Percentiles rank a stretch among this genome's conserved stretches.
Conservation (phyloP, 1,140 invertebrate genomes). For the Lepidurus couesii region DNA sequence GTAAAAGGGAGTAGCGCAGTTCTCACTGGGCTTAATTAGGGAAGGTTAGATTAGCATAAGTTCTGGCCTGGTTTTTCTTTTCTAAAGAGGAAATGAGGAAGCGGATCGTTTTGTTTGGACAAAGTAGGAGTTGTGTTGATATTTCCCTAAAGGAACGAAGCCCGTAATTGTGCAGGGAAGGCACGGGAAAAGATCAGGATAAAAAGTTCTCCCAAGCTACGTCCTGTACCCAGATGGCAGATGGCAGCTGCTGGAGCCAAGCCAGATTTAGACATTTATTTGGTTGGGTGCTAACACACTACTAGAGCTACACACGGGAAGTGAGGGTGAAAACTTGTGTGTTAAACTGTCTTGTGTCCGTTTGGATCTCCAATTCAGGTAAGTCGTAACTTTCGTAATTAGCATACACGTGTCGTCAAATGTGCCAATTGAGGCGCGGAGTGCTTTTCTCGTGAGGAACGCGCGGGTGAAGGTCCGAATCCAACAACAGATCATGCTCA, state of each 20-base stretch:
- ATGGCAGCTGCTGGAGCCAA: slow-evolving; percentile 20
- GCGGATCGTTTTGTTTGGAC: not conserved
- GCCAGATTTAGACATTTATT: slow-evolving; percentile 22
- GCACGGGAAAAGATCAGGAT: not conserved
- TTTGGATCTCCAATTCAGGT: not conserved
- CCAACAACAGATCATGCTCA: slow-evolving; percentile 10
- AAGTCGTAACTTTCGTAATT: slow-evolving; percentile 5
- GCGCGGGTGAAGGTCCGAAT: slow-evolving; percentile 20
- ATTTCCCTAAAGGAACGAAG: not conserved
- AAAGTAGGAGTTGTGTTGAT: slow-evolving; percentile 10
- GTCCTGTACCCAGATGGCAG: slow-evolving; percentile 9
- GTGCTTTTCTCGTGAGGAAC: slow-evolving; percentile 10
- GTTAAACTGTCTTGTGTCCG: not conserved
- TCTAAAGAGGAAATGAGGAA: not conserved
- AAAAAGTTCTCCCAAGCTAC: slow-evolving; percentile 8
- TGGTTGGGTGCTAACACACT: slow-evolving; percentile 18
- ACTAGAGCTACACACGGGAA: slow-evolving; percentile 15
- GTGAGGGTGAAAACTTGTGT: slow-evolving; percentile 17
- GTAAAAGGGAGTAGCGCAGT: not conserved
- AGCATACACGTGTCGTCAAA: not conserved
- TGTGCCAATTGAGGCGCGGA: slow-evolving; percentile 3
- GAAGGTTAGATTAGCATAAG: not conserved
- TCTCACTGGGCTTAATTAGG: not conserved
- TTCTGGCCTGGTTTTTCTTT: not conserved
- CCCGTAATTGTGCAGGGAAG: not conserved